phyloP scores from a whole-genome alignment of 1,140 invertebrate genomes.

The Tetranychus urticae region DNA sequence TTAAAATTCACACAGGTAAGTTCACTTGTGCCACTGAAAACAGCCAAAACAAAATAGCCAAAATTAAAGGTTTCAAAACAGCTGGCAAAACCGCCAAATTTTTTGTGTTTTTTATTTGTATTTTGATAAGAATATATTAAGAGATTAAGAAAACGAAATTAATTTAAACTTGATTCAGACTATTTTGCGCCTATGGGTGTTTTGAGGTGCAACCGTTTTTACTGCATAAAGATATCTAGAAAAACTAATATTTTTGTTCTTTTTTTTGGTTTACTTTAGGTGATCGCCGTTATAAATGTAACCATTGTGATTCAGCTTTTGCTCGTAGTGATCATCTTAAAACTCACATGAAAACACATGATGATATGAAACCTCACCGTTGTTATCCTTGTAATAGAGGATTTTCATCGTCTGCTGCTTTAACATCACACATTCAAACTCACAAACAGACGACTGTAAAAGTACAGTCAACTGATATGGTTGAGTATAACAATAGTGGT shows the following conservation, averaged over 20 bases:
- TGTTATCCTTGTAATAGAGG: constrained; percentile 71
- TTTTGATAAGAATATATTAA: too few species aligned
- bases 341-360: constrained; percentile 85
- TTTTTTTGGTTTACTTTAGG: constrained; percentile 17
- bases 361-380: constrained; percentile 76
- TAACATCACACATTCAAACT: constrained; percentile 78
- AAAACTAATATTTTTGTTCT: too few species aligned
- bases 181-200: too few species aligned
- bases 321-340: constrained; percentile 81
- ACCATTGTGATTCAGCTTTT: constrained; percentile 71
- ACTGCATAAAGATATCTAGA: background rate
- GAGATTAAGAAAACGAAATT: too few species aligned
- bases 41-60: background rate
- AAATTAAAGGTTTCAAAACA: too few species aligned
- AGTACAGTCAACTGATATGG: too few species aligned
- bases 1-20: constrained; percentile 62
- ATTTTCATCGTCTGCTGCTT: constrained; percentile 57
- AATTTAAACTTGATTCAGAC: too few species aligned
- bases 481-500: too few species aligned
- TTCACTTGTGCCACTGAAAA: background rate
- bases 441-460: constrained; percentile 30
- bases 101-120: too few species aligned
- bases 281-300: constrained; percentile 74
- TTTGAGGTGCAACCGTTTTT: too few species aligned
- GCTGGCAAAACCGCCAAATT: too few species aligned